A percentile compares a stretch with the other conserved stretches of the same genome.
Evolutionary conservation across 1,140 invertebrate species (phyloP).

Genomic region (Brachionus angularis): DNA sequence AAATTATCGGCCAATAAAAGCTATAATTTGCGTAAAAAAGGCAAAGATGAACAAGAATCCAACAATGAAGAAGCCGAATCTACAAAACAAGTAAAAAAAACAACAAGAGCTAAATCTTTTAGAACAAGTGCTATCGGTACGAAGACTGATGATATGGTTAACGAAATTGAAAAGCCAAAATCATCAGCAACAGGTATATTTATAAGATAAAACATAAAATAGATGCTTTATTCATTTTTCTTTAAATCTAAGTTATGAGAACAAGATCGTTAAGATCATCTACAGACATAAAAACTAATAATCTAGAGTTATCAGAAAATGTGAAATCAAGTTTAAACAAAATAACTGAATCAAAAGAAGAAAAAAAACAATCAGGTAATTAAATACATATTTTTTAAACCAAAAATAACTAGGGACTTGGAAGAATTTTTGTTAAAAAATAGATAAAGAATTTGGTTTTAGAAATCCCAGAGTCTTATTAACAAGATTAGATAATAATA

Average conservation of each 20-base stretch:
- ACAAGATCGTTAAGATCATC: slow-evolving; percentile 5
- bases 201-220: too few relatives aligned
- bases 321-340: neutral
- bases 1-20: neutral
- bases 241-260: too few relatives aligned
- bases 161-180: neutral
- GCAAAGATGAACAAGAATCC: neutral
- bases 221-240: too few relatives aligned
- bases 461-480: too few relatives aligned
- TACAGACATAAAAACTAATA: neutral
- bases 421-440: too few relatives aligned
- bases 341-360: neutral
- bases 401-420: too few relatives aligned
- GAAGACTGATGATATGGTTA: neutral
- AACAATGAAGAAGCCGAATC: neutral
- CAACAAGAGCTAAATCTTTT: neutral
- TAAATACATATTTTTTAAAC: too few relatives aligned
- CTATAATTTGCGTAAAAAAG: neutral
- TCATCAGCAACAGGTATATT: too few relatives aligned
- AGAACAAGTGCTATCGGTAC: too few relatives aligned
- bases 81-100: neutral
- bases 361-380: neutral
- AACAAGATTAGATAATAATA: too few relatives aligned
- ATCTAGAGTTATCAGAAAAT: neutral
- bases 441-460: too few relatives aligned